Conservation (phyloP, 2,113 vertebrate genomes). For the Oreochromis niloticus region DNA sequence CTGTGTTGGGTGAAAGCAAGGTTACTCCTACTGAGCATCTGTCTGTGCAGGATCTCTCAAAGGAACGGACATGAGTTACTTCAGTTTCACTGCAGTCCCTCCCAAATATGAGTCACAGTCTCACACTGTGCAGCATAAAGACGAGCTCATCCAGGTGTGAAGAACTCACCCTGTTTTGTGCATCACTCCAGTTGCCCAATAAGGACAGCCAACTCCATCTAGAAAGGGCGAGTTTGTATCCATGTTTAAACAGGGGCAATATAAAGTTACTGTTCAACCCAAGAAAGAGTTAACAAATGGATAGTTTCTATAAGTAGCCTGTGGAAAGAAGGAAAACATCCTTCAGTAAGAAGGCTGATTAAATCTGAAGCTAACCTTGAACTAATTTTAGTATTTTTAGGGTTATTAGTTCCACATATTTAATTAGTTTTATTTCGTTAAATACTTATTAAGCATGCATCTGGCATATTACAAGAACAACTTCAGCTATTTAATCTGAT, state of each 20-base stretch:
- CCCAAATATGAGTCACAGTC: constrained; percentile 27
- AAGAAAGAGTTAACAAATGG: background rate
- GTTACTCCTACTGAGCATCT: constrained; percentile 34
- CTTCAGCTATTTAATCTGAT: background rate
- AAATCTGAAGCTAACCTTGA: background rate
- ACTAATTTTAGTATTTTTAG: background rate
- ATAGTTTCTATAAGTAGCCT: background rate
- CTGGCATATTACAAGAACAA: background rate
- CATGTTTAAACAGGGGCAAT: background rate
- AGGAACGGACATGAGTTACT: background rate
- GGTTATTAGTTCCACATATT: background rate
- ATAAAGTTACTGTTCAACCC: background rate
- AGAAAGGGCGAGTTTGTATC: background rate
- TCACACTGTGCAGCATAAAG: background rate
- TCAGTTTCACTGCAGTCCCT: constrained; percentile 1
- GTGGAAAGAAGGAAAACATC: background rate
- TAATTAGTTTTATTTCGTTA: background rate
- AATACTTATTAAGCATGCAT: background rate
- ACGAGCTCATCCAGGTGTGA: constrained; percentile 9
- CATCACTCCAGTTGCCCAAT: background rate
- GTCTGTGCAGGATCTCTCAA: constrained; percentile 1
- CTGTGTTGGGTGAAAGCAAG: constrained; percentile 3
- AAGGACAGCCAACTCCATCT: background rate
- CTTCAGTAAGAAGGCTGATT: rapidly evolving
- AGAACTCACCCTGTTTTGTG: background rate